Percentiles rank a stretch among this genome's conserved stretches.
phyloP scores from a whole-genome alignment of 2,797 vertebrate species.

The Megalops cyprinoides region DNA sequence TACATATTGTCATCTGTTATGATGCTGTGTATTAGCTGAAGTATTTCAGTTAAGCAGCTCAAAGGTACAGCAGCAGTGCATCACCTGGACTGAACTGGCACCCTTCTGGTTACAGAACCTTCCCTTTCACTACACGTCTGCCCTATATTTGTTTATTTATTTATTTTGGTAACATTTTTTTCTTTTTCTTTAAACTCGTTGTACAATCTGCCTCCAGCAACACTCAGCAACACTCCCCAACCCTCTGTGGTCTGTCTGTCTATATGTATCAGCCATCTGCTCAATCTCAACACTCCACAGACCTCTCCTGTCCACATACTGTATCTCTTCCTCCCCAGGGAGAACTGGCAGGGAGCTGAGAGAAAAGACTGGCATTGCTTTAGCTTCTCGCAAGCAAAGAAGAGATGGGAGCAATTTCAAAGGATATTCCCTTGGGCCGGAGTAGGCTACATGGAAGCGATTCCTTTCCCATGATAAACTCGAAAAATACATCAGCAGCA shows the following conservation, averaged over 20 bases:
- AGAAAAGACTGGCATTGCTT: neutral
- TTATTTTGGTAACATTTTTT: neutral
- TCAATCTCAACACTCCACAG: neutral
- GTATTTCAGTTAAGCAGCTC: neutral
- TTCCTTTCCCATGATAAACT: neutral
- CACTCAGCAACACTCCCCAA: neutral
- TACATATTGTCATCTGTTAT: neutral
- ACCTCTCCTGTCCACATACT: neutral
- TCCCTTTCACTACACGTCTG: neutral
- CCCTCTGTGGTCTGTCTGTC: neutral
- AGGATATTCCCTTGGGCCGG: neutral
- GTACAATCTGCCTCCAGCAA: neutral
- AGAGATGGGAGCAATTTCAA: neutral
- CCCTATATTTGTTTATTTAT: neutral
- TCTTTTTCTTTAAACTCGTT: neutral
- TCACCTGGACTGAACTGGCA: neutral
- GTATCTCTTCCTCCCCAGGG: neutral
- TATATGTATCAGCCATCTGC: neutral
- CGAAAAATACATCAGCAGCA: neutral
- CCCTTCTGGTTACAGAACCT: neutral
- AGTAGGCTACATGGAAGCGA: neutral
- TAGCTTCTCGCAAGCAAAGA: neutral
- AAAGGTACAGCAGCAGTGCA: too few species aligned
- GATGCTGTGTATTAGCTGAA: neutral
- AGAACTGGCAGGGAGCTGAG: too few species aligned